Evolutionary conservation across 2,888 invertebrate genomes (phyloP), one percentile per base, ranked within the genome.

Genomic region (Cephus rjabovi): DNA sequence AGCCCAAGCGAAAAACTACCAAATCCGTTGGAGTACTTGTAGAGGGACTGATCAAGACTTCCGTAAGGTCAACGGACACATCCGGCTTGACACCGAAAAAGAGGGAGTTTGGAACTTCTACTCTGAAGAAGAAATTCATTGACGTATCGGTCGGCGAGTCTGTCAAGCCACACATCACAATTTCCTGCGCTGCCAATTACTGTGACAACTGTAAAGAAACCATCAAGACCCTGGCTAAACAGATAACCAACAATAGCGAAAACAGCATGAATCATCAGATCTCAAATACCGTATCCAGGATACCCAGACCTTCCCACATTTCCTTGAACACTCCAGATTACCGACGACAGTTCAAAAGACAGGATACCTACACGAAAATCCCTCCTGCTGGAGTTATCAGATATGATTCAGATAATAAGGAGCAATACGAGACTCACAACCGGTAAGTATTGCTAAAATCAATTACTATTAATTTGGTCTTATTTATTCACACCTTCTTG

Each of bases 141-240:
- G 93, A 94, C 82, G 93, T 93, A 1, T 93, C 93, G 31, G 93
- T 93, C 69, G 93, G 93, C 1, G 93, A 93, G 34, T 92, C 93
- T 12, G 89, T 93, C 1, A 92, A 92, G 83, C 92, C 83, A 0
- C 92, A 93, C 76, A 92, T 93, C 73, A 91, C 92, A 0, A 92
- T 93, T 40, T 91, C 93, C 23, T 92, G 93, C 82, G 92, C 93
- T 70, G 93, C 92, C 35, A 93, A 93, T 83, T 93, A 93, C 83
- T 94, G 94, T 91, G 94, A 94, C 87, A 94, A 94, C 81, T 94
- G 94, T 86, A 94, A 93, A 85, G 93, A 93, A 83, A 93, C 93
- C 69, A 93, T 94, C 15, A 93, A 93, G 80, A 92, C 92, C 80
- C 90, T 94, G 81, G 94, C 94, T 23, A 93, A 93, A 82, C 88